Conservation (phyloP, 2,797 vertebrate genomes). For the Takifugu ocellatus region DNA sequence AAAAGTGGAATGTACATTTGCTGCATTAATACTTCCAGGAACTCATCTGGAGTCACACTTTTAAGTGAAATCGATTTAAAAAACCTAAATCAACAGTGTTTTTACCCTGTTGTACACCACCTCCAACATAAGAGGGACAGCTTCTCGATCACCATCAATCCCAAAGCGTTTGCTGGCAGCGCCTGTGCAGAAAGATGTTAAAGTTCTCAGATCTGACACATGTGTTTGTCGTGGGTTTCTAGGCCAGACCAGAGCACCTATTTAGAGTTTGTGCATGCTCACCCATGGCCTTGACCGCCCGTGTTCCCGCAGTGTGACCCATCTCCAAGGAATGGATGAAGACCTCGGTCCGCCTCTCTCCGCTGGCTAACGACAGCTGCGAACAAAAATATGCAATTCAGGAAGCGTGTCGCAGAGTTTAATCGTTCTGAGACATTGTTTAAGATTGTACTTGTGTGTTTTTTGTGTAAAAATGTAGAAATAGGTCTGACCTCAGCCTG, state of each 20-base stretch:
- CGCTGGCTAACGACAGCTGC: conserved; percentile 86
- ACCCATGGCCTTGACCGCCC: conserved; percentile 97
- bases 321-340: conserved; percentile 94
- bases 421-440: not conserved
- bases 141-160: conserved; percentile 93
- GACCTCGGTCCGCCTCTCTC: conserved; percentile 87
- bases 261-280: conserved; percentile 25
- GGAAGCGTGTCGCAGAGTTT: too few species aligned
- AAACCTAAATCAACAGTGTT: not conserved
- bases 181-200: conserved; percentile 68
- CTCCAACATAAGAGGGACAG: conserved; percentile 89
- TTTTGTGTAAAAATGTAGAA: not conserved
- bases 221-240: conserved; percentile 5
- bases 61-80: too few species aligned
- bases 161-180: conserved; percentile 92
- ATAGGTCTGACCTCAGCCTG: conserved; percentile 84
- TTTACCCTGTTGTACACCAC: conserved; percentile 89
- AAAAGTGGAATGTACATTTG: too few species aligned
- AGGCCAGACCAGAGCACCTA: conserved; percentile 11
- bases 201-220: conserved; percentile 11
- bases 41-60: too few species aligned
- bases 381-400: conserved; percentile 4
- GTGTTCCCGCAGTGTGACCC: conserved; percentile 88
- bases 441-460: not conserved
- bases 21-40: too few species aligned